Base-by-base conservation (phyloP, 2,797 vertebrate species). In the Coracias cyanogaster region DNA sequence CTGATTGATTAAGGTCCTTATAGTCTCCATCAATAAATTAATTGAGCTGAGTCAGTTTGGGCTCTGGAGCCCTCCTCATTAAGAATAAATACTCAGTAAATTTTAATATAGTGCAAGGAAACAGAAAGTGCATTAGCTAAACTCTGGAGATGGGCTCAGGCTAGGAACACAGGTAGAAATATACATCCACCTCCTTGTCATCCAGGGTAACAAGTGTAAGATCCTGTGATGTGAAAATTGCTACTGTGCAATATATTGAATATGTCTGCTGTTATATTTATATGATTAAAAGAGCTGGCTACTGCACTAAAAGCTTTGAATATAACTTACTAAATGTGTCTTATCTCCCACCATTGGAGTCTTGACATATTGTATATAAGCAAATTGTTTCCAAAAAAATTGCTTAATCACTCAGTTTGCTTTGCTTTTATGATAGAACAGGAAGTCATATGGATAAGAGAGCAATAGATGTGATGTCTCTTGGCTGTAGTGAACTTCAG, bases 1-100 rank as follows among this genome's bases (percentile, higher is more conserved):
- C 83, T 95, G 90, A 79, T 94, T 91, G 90, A 93, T 96, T 96
- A 86, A 82, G 48, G 86, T 86, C 35, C 58, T 93, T 86, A 49
- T 3, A 84, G 83, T n/a, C 54, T 64, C 89, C 77, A 93, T 86
- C 92, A 80, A 64, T 55, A 90, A 82, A 74, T 82, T 93, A 92
- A 89, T 62, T 82, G 67, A 89, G 60, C 70, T 84, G 86, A 92
- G 55, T 51, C 90, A 86, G 77, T 70, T 77, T 82, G 66, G 73
- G 43, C 76, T 90, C 72, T 93, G n/a, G 35, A 91, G 52, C 10
- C 10, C 21, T 83, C 86, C 87, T 86, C 71, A 86, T 88, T 93
- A 94, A 95, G 37, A n/a, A 39, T 61, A 94, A 91, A 90, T 60
- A 61, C 45, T 74, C 25, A 57, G 29, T 74, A 81, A 91, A 81